These are phyloP conservation scores for Popillia japonica DNA, from an alignment of 1,140 invertebrate genomes.

Conservation along the genomic window DNA sequence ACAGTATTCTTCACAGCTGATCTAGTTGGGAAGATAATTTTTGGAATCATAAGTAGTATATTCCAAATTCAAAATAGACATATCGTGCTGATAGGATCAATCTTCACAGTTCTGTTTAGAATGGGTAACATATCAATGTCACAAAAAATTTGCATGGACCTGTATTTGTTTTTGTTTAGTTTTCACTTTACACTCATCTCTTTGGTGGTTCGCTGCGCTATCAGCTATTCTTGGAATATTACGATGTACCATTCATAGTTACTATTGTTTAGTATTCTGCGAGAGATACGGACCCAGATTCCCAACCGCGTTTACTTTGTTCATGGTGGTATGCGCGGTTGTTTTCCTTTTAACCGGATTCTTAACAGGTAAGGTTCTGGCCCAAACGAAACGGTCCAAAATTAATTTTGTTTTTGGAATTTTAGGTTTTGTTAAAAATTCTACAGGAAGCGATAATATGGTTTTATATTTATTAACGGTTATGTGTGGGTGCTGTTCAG, in stretches of 20 bases:
- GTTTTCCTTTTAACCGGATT: constrained; percentile 13
- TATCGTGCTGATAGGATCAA: constrained; percentile 47
- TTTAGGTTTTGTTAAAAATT: constrained; percentile 48
- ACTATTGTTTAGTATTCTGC: constrained; percentile 28
- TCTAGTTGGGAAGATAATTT: constrained; percentile 49
- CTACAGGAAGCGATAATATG: neutral
- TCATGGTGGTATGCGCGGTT: constrained; percentile 38
- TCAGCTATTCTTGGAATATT: constrained; percentile 19
- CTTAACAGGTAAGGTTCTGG: constrained; percentile 27
- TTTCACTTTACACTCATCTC: neutral
- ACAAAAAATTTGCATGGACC: neutral
- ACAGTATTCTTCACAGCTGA: constrained; percentile 52
- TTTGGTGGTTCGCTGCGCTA: constrained; percentile 23
- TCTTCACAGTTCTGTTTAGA: constrained; percentile 49
- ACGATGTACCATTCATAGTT: constrained; percentile 33
- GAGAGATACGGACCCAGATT: constrained; percentile 38
- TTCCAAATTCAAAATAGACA: constrained; percentile 49
- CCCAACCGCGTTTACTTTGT: constrained; percentile 36
- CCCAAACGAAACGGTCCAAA: too few species aligned
- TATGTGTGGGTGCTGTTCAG: neutral
- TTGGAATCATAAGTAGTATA: constrained; percentile 48
- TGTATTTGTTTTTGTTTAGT: constrained; percentile 6
- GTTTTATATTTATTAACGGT: neutral
- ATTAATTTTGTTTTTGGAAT: too few species aligned
- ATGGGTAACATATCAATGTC: constrained; percentile 57